Evolutionary conservation across 2,113 vertebrate species (phyloP).

Genomic region (Mormoops blainvillei): DNA sequence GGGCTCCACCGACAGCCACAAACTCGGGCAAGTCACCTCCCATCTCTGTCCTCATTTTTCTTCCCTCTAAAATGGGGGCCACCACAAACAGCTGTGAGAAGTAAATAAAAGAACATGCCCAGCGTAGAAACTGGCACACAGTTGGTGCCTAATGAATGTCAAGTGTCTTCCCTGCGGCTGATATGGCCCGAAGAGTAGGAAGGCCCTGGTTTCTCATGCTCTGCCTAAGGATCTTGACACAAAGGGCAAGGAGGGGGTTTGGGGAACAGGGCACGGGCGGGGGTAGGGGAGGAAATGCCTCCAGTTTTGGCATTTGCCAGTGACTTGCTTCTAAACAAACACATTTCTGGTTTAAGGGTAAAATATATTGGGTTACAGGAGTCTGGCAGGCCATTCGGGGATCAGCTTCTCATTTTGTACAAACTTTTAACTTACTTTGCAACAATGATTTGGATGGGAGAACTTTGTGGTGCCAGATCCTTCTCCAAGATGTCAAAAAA

Average conservation of each 20-base stretch:
- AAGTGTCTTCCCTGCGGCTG: neutral
- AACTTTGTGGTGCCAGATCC: conserved; percentile 33
- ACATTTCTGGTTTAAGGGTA: conserved; percentile 75
- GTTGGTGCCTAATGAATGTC: neutral
- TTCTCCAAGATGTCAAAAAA: conserved; percentile 57
- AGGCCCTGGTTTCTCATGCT: conserved; percentile 34
- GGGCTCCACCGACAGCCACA: neutral
- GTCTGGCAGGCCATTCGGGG: conserved; percentile 64
- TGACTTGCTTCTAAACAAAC: conserved; percentile 72
- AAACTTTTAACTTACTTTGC: conserved; percentile 62
- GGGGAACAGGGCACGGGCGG: conserved; percentile 37
- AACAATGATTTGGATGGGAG: conserved; percentile 60
- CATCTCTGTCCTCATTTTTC: neutral
- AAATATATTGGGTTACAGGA: conserved; percentile 70
- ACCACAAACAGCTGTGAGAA: neutral
- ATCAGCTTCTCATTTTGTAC: conserved; percentile 63
- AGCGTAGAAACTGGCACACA: neutral
- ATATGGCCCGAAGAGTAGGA: neutral
- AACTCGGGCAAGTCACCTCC: neutral
- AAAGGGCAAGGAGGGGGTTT: conserved; percentile 17
- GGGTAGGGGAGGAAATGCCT: conserved; percentile 61
- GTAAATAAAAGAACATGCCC: neutral
- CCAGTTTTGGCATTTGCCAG: conserved; percentile 70
- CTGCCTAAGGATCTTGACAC: conserved; percentile 8
- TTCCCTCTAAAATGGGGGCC: conserved; percentile 9